Conservation (phyloP, 2,888 invertebrate genomes). For the Melanargia galathea region DNA sequence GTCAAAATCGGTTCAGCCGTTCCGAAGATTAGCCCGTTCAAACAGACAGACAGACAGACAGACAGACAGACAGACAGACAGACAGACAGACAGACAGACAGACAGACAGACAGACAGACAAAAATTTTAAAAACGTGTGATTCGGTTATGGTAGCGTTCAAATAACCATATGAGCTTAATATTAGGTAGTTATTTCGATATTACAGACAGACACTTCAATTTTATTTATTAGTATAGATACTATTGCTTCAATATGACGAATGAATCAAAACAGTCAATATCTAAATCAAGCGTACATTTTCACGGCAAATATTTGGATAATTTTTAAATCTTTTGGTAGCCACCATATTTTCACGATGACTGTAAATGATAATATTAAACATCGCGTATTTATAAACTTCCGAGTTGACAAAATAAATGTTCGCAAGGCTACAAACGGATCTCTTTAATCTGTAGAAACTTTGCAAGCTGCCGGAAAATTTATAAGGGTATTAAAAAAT, state of each 20-base stretch:
- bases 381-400: not conserved
- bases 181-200: no score
- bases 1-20: no score
- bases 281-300: not conserved
- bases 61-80: no score
- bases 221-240: no score
- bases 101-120: no score
- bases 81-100: no score
- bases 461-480: not conserved
- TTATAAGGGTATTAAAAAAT: not conserved
- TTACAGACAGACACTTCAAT: no score
- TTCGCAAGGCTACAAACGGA: slow-evolving; percentile 1
- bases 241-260: not conserved
- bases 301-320: not conserved
- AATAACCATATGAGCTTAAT: no score
- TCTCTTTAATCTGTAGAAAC: slow-evolving; percentile 7
- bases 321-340: not conserved
- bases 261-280: not conserved
- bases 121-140: no score
- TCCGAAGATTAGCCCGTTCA: no score
- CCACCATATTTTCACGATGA: not conserved
- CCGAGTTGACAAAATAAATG: not conserved
- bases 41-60: no score
- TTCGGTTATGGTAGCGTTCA: no score
- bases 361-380: slow-evolving; percentile 6